phyloP scores from a whole-genome alignment of 1,140 invertebrate species.

The Musca domestica region DNA sequence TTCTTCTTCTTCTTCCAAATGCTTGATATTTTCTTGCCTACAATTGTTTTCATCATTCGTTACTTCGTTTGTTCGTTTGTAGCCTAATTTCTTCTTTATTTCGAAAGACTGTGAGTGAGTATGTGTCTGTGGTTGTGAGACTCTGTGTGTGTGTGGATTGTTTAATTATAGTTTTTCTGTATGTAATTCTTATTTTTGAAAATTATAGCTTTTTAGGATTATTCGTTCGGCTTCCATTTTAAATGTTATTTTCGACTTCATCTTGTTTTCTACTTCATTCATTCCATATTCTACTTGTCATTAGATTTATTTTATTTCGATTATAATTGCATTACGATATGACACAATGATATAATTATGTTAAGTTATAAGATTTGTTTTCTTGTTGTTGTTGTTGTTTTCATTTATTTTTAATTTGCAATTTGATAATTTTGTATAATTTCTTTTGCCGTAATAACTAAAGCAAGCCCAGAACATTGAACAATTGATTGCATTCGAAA shows the following conservation, averaged over 20 bases:
- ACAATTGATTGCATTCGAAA: too few species aligned
- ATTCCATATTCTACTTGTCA: constrained; percentile 6
- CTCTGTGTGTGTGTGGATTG: too few species aligned
- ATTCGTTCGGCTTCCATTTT: neutral
- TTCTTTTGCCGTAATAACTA: neutral
- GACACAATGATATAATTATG: constrained; percentile 19
- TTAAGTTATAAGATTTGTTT: constrained; percentile 1
- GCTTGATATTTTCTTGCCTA: too few species aligned
- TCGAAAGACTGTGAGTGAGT: too few species aligned
- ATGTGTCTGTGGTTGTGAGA: too few species aligned
- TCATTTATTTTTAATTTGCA: constrained; percentile 1
- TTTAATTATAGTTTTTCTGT: neutral
- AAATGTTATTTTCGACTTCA: neutral
- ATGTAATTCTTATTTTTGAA: neutral
- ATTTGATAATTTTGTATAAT: neutral
- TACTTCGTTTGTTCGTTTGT: too few species aligned
- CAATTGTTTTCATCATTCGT: too few species aligned
- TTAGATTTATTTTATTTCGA: neutral
- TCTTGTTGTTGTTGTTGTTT: too few species aligned
- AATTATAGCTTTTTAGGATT: neutral
- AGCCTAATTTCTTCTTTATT: too few species aligned
- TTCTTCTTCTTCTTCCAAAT: too few species aligned
- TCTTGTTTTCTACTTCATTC: neutral
- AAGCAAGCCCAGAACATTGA: too few species aligned
- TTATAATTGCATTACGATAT: constrained; percentile 20